phyloP scores from a whole-genome alignment of 1,140 invertebrate species.

The Caenorhabditis remanei region DNA sequence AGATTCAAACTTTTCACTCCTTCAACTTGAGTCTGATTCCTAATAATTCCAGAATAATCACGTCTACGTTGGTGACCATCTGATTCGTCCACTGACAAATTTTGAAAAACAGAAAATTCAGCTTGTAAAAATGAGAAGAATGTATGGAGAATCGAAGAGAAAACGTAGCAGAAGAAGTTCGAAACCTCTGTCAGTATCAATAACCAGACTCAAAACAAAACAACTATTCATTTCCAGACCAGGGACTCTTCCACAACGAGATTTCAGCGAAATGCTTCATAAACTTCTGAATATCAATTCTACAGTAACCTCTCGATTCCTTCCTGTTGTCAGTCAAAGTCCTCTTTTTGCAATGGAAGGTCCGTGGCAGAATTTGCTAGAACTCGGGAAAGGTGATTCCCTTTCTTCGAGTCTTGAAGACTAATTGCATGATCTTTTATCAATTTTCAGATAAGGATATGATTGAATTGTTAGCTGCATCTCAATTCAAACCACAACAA shows the following conservation, averaged over 20 bases:
- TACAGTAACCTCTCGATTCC: slow-evolving; percentile 60
- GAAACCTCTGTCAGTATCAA: background rate
- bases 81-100: slow-evolving; percentile 50
- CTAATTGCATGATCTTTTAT: background rate
- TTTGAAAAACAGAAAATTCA: slow-evolving; percentile 55
- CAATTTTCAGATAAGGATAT: slow-evolving; percentile 29
- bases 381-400: slow-evolving; percentile 31
- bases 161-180: slow-evolving; percentile 28
- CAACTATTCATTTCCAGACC: background rate
- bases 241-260: slow-evolving; percentile 4
- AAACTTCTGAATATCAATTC: slow-evolving; percentile 58
- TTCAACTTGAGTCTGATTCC: background rate
- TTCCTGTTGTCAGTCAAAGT: slow-evolving; percentile 57
- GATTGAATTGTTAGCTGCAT: background rate
- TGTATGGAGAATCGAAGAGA: slow-evolving; percentile 10
- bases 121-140: slow-evolving; percentile 41
- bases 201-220: no score
- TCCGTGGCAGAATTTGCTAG: slow-evolving; percentile 10
- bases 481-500: slow-evolving; percentile 23
- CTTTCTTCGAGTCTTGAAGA: background rate
- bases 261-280: slow-evolving; percentile 52
- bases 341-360: slow-evolving; percentile 60
- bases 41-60: slow-evolving; percentile 50
- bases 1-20: no score
- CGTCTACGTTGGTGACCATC: slow-evolving; percentile 53